A percentile compares a stretch with the other conserved stretches of the same genome.
phyloP scores from a whole-genome alignment of 2,888 invertebrate genomes.

The Petrolisthes cinctipes region DNA sequence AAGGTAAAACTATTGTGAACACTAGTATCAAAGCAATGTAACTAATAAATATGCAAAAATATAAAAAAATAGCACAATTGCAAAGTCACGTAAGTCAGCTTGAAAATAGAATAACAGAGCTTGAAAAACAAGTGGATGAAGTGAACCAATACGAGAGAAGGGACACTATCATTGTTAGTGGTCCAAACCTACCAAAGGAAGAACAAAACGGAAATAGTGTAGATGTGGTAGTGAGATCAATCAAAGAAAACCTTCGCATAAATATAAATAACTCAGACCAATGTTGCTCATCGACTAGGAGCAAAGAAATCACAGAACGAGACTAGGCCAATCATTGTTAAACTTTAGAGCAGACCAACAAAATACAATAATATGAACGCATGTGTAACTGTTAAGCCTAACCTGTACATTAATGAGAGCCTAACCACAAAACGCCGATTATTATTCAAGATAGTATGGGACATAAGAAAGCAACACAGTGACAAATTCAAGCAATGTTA shows the following conservation, averaged over 20 bases:
- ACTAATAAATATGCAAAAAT: not conserved
- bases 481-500: not conserved
- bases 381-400: not conserved
- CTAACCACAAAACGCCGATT: not conserved
- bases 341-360: not conserved
- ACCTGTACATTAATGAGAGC: not conserved
- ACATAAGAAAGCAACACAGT: not conserved
- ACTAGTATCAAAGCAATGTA: not conserved
- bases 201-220: not conserved
- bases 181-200: not conserved
- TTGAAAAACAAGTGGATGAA: not conserved
- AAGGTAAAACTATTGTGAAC: not conserved
- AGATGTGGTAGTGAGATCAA: constrained; percentile 8
- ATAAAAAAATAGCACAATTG: constrained; percentile 7
- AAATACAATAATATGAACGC: not conserved
- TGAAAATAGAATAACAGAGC: constrained; percentile 2
- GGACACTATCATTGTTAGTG: constrained; percentile 1
- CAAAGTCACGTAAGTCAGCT: not conserved
- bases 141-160: constrained; percentile 2
- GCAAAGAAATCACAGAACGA: constrained; percentile 4
- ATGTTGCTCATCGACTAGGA: not conserved
- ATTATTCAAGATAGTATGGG: constrained; percentile 2
- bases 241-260: not conserved
- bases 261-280: not conserved
- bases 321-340: not conserved